Evolutionary conservation across 2,797 vertebrate genomes (phyloP).

Genomic region (Holocentrus rufus): DNA sequence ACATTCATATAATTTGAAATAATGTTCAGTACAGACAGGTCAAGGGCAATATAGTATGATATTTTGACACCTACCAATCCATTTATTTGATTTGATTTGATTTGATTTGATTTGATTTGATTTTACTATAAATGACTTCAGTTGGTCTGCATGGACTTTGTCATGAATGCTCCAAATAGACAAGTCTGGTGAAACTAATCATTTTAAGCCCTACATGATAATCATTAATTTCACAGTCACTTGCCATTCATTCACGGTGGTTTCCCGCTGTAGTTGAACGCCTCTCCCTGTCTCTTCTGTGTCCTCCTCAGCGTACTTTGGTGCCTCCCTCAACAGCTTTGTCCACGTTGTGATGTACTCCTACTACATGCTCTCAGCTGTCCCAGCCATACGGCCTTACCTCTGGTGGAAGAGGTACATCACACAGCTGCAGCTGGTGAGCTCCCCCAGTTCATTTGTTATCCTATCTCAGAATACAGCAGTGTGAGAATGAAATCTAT

Average conservation of each 20-base stretch:
- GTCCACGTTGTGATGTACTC: constrained; percentile 99
- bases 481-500: background rate
- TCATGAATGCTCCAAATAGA: no score
- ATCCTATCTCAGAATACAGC: background rate
- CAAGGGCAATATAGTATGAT: background rate
- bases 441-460: constrained; percentile 51
- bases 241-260: background rate
- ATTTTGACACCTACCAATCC: no score
- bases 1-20: background rate
- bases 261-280: constrained; percentile 20
- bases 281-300: constrained; percentile 19
- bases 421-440: constrained; percentile 97
- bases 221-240: background rate
- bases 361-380: constrained; percentile 93
- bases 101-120: background rate
- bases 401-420: constrained; percentile 99
- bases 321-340: constrained; percentile 94
- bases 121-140: constrained; percentile 19
- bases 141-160: constrained; percentile 22
- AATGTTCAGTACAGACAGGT: background rate
- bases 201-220: constrained; percentile 8
- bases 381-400: constrained; percentile 93
- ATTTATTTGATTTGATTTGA: no score
- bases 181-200: background rate
- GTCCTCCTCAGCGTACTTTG: constrained; percentile 89